Evolutionary conservation across 2,797 vertebrate genomes (phyloP).

Genomic region (Heterohyrax brucei): DNA sequence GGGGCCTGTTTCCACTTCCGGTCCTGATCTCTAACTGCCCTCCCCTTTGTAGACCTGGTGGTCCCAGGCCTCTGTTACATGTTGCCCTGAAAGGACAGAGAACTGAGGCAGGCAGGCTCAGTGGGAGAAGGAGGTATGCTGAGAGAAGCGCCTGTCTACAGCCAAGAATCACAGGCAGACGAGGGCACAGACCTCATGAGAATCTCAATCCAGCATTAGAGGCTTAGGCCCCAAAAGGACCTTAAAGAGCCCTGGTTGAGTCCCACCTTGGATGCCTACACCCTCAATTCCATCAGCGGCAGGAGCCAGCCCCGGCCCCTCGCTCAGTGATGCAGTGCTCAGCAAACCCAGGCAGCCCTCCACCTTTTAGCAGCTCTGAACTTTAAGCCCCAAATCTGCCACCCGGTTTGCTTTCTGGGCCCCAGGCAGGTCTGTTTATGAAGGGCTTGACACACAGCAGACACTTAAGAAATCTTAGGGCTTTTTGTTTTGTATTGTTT

Average conservation of each 20-base stretch:
- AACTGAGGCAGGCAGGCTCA: background rate
- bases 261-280: background rate
- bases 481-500: background rate
- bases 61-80: background rate
- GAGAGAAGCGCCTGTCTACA: background rate
- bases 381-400: background rate
- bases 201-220: background rate
- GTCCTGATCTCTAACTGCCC: background rate
- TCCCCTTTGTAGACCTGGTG: background rate
- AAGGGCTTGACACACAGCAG: background rate
- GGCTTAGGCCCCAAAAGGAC: background rate
- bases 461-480: constrained; percentile 6
- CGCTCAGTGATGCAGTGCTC: background rate
- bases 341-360: background rate
- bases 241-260: background rate
- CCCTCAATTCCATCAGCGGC: background rate
- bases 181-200: background rate
- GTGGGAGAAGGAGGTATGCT: background rate
- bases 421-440: background rate
- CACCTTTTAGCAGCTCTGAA: background rate
- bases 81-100: background rate
- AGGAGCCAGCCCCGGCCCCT: background rate
- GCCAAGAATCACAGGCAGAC: background rate
- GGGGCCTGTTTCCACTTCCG: background rate
- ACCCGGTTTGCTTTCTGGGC: background rate